Evolutionary conservation across 2,113 vertebrate genomes (phyloP).

Genomic region (Sylvietta virens): DNA sequence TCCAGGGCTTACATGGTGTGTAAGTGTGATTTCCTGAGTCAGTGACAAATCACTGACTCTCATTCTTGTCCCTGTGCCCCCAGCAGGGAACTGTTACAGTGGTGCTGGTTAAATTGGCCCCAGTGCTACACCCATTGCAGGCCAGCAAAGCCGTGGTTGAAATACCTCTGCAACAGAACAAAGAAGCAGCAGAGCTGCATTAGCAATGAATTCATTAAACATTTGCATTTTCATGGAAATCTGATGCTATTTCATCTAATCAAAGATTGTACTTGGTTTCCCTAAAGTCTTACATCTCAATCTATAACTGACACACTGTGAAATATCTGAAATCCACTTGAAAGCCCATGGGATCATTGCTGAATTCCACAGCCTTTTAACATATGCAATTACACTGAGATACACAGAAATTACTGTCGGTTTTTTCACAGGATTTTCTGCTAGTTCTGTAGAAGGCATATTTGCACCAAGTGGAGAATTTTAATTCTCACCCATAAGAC

Average conservation of each 20-base stretch:
- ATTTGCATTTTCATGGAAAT: constrained; percentile 50
- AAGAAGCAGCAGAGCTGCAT: background rate
- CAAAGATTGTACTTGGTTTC: background rate
- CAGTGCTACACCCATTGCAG: background rate
- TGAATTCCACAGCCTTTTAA: constrained; percentile 48
- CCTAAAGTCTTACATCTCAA: constrained; percentile 44
- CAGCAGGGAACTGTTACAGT: background rate
- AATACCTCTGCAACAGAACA: background rate
- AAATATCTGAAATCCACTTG: constrained; percentile 47
- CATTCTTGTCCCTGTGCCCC: background rate
- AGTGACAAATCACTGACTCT: background rate
- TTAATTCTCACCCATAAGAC: constrained; percentile 4
- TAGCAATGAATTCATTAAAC: background rate
- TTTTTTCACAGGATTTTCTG: background rate
- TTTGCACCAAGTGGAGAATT: constrained; percentile 23
- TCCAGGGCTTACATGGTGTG: fast-evolving
- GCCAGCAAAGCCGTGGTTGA: background rate
- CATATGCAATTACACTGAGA: constrained; percentile 21
- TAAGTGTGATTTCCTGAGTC: background rate
- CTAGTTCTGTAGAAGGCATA: background rate
- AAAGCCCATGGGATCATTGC: constrained; percentile 26
- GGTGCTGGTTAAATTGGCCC: background rate
- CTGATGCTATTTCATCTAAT: constrained; percentile 37
- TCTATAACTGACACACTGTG: constrained; percentile 45
- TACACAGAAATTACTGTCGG: background rate